Evolutionary conservation across 2,888 invertebrate genomes (phyloP).

Genomic region (Orthonevra nobilis): DNA sequence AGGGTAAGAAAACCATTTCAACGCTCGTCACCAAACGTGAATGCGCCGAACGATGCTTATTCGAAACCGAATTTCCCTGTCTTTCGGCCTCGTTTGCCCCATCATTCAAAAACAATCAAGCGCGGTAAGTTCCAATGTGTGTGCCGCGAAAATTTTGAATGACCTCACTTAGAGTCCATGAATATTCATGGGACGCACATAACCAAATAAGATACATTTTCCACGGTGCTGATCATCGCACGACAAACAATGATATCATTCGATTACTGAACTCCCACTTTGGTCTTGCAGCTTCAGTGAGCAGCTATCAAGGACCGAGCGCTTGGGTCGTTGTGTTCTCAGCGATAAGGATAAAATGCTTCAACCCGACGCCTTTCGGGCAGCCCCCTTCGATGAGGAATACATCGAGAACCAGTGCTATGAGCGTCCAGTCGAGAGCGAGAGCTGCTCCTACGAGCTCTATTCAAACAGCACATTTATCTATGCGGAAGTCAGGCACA

Average conservation of each 20-base stretch:
- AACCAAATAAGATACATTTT: conserved; percentile 43
- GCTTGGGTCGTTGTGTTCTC: conserved; percentile 85
- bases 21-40: conserved; percentile 84
- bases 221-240: conserved; percentile 41
- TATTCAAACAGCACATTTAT: conserved; percentile 86
- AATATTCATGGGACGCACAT: conserved; percentile 47
- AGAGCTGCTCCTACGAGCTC: conserved; percentile 89
- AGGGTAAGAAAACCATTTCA: conserved; percentile 83
- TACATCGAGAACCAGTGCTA: conserved; percentile 92
- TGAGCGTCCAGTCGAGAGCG: conserved; percentile 81
- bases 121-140: conserved; percentile 74
- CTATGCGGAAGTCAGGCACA: conserved; percentile 81
- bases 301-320: conserved; percentile 63
- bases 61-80: conserved; percentile 82
- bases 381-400: conserved; percentile 87
- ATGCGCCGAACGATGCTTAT: conserved; percentile 85
- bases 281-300: conserved; percentile 48
- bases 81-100: conserved; percentile 82
- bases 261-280: conserved; percentile 20
- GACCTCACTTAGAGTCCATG: conserved; percentile 49
- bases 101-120: conserved; percentile 79
- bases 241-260: conserved; percentile 44
- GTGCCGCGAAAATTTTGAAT: conserved; percentile 2
- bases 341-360: conserved; percentile 88
- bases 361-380: conserved; percentile 88